Conservation (phyloP, 2,113 vertebrate species). For the Malaclemys terrapin region DNA sequence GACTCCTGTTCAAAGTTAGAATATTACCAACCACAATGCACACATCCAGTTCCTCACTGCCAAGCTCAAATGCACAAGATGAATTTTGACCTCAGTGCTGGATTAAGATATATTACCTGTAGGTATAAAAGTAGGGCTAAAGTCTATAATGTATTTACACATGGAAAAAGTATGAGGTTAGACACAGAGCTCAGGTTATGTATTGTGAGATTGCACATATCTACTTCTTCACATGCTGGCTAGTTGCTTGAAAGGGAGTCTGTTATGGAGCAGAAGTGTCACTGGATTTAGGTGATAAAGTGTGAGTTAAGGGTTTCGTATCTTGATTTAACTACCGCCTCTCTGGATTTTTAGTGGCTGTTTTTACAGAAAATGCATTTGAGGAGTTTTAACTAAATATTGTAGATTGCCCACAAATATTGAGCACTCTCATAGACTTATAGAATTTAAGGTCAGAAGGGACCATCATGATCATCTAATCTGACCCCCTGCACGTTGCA, state of each 20-base stretch:
- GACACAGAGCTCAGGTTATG: accelerated
- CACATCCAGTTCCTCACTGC: background rate
- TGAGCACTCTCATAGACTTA: background rate
- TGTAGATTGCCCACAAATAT: background rate
- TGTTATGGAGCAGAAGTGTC: accelerated
- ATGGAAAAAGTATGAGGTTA: background rate
- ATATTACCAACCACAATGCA: background rate
- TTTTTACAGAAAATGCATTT: background rate
- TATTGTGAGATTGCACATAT: accelerated
- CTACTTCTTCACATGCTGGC: background rate
- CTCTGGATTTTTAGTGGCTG: background rate
- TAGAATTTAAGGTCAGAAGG: background rate
- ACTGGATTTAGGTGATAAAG: accelerated
- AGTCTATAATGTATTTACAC: background rate
- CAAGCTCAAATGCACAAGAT: background rate
- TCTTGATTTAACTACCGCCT: background rate
- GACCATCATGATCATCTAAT: background rate
- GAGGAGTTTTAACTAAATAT: background rate
- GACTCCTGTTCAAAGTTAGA: accelerated
- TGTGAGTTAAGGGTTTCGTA: accelerated
- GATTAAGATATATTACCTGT: background rate
- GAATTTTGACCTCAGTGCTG: background rate
- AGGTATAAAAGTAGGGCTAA: background rate
- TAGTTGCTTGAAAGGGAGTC: background rate
- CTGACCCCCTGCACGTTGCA: background rate